Evolutionary conservation across 2,113 vertebrate species (phyloP), one percentile per base, ranked within the genome.

Genomic region (Cricetomys ansorgei): DNA sequence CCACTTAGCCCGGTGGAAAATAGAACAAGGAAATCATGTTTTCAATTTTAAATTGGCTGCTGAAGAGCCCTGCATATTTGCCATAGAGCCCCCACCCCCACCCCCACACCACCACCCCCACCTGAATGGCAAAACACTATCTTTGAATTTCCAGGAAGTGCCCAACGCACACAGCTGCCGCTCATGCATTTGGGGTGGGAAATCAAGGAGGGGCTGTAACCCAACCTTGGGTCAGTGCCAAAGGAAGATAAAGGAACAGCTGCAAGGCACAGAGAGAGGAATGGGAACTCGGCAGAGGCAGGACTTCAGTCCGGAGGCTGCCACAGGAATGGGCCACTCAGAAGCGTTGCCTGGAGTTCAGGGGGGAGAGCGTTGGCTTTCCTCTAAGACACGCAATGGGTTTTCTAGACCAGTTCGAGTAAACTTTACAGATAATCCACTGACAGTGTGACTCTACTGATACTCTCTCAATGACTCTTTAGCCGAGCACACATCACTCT

Each of bases 171-270:
- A 15, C 95, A 97, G 95, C 96, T 96, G 95, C 96, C 94, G 87
- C 75, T 95, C 70, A 72, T 96, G 95, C 96, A 94, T 96, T 89
- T 96, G 73, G 86, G 93, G 87, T 91, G 93, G 76, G 85, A 92
- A 86, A 94, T 86, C 67, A 50, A 95, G 95, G 95, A 97, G 91
- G 83, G 55, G 55, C 84, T 69, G 34, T 43, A 76, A 83, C 62
- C 67, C 89, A 83, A 45, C 65, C 67, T 89, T 31, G 76, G 73
- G 91, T 67, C 72, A 67, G 77, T 50, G 97, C 97, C 96, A 97
- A 69, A 79, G 34, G 81, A 92, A 95, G 72, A 97, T 92, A 97
- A 97, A 96, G 91, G 86, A 96, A 94, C 97, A 97, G 97, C 97
- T 97, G 94, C 96, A 83, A 69, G 93, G 64, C 64, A 25, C 83